Evolutionary conservation across 2,888 invertebrate species (phyloP).

Genomic region (Oligia latruncula): DNA sequence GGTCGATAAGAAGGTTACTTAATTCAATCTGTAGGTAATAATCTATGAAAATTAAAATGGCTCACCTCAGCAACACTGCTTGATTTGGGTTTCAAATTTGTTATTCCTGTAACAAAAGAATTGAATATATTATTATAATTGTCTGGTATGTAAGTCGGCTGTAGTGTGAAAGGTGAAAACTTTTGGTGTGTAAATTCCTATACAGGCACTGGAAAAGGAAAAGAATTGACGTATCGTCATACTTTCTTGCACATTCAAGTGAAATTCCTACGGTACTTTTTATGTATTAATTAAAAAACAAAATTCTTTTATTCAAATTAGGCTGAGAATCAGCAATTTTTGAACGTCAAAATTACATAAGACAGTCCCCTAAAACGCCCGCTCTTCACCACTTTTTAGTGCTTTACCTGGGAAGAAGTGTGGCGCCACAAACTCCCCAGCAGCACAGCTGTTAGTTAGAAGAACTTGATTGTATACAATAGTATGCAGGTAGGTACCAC

Average conservation of each 20-base stretch:
- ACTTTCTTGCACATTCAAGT: not conserved
- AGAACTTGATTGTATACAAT: not conserved
- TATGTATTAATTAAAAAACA: too few species aligned
- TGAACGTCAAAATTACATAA: too few species aligned
- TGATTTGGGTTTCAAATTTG: constrained; percentile 58
- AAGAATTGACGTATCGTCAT: not conserved
- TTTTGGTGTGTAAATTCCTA: not conserved
- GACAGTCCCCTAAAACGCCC: too few species aligned
- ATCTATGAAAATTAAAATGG: constrained; percentile 14
- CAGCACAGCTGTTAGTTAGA: not conserved
- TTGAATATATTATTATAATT: constrained; percentile 36
- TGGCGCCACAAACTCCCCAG: too few species aligned
- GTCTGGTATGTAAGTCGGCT: not conserved
- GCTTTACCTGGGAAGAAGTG: too few species aligned
- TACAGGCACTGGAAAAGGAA: not conserved
- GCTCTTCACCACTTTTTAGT: too few species aligned
- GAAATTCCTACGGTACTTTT: too few species aligned
- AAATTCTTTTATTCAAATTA: too few species aligned
- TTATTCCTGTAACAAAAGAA: constrained; percentile 65
- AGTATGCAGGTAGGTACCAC: not conserved
- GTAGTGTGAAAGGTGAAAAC: not conserved
- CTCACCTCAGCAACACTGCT: constrained; percentile 58
- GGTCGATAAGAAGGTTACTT: constrained; percentile 21
- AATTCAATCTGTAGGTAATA: not conserved
- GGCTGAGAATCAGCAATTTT: too few species aligned